Percentiles rank a stretch among this genome's conserved stretches.
Conservation (phyloP, 2,888 invertebrate genomes). For the Eilema depressum region DNA sequence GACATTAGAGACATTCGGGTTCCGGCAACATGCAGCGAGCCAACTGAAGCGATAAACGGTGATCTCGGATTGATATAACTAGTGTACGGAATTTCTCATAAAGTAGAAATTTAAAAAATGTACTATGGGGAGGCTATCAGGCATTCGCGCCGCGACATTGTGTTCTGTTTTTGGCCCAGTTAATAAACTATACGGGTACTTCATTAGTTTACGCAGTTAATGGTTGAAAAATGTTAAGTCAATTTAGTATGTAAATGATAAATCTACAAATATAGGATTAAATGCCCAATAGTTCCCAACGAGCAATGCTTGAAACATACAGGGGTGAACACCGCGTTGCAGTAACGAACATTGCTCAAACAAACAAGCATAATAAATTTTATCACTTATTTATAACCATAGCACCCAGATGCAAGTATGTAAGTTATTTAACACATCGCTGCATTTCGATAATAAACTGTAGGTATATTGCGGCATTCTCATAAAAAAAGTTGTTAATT, state of each 20-base stretch:
- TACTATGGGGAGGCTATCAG: slow-evolving; percentile 83
- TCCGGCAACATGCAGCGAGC: slow-evolving; percentile 77
- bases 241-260: slow-evolving; percentile 87
- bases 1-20: slow-evolving; percentile 50
- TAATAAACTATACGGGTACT: slow-evolving; percentile 82
- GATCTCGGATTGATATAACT: slow-evolving; percentile 80
- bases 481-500: slow-evolving; percentile 77
- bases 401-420: slow-evolving; percentile 87
- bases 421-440: slow-evolving; percentile 81
- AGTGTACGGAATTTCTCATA: slow-evolving; percentile 75
- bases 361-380: slow-evolving; percentile 84
- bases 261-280: slow-evolving; percentile 86
- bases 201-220: slow-evolving; percentile 86
- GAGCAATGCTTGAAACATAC: slow-evolving; percentile 74
- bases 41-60: slow-evolving; percentile 79
- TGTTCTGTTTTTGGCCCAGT: slow-evolving; percentile 77
- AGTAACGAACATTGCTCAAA: slow-evolving; percentile 75
- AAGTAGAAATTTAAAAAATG: slow-evolving; percentile 70
- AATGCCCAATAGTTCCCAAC: slow-evolving; percentile 87
- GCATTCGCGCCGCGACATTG: slow-evolving; percentile 85
- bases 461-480: slow-evolving; percentile 77
- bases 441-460: slow-evolving; percentile 68
- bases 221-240: slow-evolving; percentile 86
- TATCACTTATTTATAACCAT: slow-evolving; percentile 86
- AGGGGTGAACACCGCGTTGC: slow-evolving; percentile 30